These are phyloP conservation scores for Meriones psammophilus DNA, from an alignment of 2,797 vertebrate species.

Conservation along the genomic window DNA sequence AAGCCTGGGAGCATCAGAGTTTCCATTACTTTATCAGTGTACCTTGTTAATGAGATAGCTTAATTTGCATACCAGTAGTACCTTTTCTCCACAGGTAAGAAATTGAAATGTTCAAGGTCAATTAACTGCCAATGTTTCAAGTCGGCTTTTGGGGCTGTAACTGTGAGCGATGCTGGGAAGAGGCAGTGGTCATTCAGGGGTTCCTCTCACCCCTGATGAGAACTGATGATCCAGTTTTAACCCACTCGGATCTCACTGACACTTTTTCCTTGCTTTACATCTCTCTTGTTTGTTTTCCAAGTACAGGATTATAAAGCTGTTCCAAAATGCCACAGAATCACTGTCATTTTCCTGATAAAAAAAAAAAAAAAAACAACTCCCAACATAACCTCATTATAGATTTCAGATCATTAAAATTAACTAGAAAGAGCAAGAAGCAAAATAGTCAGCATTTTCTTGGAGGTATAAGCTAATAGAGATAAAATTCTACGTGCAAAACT, in stretches of 20 bases:
- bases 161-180: background rate
- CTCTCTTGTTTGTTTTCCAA: conserved; percentile 52
- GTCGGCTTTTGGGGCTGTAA: conserved; percentile 21
- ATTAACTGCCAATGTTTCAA: conserved; percentile 75
- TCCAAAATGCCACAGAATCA: conserved; percentile 31
- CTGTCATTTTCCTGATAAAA: background rate
- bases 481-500: conserved; percentile 17
- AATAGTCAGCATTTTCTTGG: conserved; percentile 6
- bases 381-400: background rate
- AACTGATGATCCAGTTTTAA: conserved; percentile 72
- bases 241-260: background rate
- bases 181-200: background rate
- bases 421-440: conserved; percentile 52
- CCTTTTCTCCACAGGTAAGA: conserved; percentile 80
- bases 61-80: conserved; percentile 81
- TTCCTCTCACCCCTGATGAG: conserved; percentile 65
- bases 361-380: background rate
- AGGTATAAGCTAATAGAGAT: background rate
- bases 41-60: conserved; percentile 71
- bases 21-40: conserved; percentile 77
- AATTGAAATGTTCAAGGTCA: conserved; percentile 84
- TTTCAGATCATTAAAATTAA: conserved; percentile 59
- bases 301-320: conserved; percentile 30
- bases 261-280: conserved; percentile 6
- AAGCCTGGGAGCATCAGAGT: conserved; percentile 65